phyloP scores from a whole-genome alignment of 2,888 invertebrate genomes.

The Dynastes grantii region DNA sequence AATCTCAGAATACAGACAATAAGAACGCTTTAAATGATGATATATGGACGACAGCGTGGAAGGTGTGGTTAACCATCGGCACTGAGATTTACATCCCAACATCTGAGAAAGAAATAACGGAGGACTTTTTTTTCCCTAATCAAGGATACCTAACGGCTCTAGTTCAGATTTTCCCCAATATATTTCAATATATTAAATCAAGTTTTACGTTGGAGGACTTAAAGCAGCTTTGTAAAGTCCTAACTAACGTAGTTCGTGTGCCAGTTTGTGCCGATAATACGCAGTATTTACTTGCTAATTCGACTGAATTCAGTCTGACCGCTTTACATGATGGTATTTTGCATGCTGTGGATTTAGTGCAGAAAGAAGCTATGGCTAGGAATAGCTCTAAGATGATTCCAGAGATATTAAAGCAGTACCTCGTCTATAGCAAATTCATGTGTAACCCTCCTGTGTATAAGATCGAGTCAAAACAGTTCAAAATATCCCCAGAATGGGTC shows the following conservation, averaged over 20 bases:
- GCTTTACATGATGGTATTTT: conserved; percentile 89
- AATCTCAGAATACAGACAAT: conserved; percentile 70
- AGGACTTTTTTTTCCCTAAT: conserved; percentile 88
- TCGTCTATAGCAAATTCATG: conserved; percentile 80
- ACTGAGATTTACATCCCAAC: conserved; percentile 81
- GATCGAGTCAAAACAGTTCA: conserved; percentile 72
- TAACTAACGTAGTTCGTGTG: conserved; percentile 85
- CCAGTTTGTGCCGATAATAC: conserved; percentile 87
- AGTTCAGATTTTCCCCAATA: conserved; percentile 95
- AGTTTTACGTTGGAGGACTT: conserved; percentile 83
- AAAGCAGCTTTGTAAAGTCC: conserved; percentile 82
- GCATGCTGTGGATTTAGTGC: conserved; percentile 89
- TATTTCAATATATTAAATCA: conserved; percentile 87
- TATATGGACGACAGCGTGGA: conserved; percentile 88
- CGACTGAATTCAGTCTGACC: conserved; percentile 83
- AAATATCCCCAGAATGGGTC: conserved; percentile 78
- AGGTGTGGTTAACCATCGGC: conserved; percentile 92
- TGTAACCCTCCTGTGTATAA: conserved; percentile 78
- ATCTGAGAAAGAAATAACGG: conserved; percentile 62
- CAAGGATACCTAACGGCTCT: conserved; percentile 95
- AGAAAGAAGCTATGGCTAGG: conserved; percentile 80
- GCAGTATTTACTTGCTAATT: conserved; percentile 85
- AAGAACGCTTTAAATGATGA: conserved; percentile 69
- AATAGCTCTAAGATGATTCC: conserved; percentile 77
- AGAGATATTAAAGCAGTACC: conserved; percentile 78